These are phyloP conservation scores for Hermetia illucens DNA, from an alignment of 1,140 invertebrate genomes.

Conservation along the genomic window DNA sequence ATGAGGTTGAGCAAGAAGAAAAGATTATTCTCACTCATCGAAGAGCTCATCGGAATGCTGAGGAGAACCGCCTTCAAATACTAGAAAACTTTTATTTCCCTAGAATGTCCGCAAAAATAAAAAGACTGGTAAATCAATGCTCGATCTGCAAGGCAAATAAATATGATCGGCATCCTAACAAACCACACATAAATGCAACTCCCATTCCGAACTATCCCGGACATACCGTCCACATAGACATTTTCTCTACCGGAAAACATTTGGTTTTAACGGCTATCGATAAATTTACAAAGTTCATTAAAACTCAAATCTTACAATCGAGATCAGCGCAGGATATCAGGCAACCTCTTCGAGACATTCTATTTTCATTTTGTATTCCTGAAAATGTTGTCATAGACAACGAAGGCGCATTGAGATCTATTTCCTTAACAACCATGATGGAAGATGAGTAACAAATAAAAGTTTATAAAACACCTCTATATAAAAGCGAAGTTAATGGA, in stretches of 20 bases:
- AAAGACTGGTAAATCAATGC: slow-evolving; percentile 1
- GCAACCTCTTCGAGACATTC: neutral
- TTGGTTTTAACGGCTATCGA: neutral
- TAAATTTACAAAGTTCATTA: slow-evolving; percentile 3
- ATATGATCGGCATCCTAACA: slow-evolving; percentile 7
- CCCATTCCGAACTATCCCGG: slow-evolving; percentile 6
- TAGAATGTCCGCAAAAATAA: slow-evolving; percentile 4
- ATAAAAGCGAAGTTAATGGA: slow-evolving; percentile 6
- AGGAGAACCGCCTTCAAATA: slow-evolving; percentile 6
- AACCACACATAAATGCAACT: slow-evolving; percentile 3
- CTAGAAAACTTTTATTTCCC: slow-evolving; percentile 6
- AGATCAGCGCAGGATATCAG: neutral
- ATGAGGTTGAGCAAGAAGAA: slow-evolving; percentile 4
- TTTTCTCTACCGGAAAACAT: neutral
- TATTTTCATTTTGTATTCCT: slow-evolving; percentile 2
- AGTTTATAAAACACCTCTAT: slow-evolving; percentile 4
- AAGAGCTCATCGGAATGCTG: slow-evolving; percentile 5
- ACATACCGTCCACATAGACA: slow-evolving; percentile 8
- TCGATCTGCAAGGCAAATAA: slow-evolving; percentile 7
- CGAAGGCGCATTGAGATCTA: slow-evolving; percentile 6
- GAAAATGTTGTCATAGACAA: slow-evolving; percentile 7
- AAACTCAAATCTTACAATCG: neutral
- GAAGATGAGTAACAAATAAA: slow-evolving; percentile 3
- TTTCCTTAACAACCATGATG: slow-evolving; percentile 4
- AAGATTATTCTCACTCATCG: slow-evolving; percentile 2